Conservation (phyloP, 2,797 vertebrate species). For the Naso thynnoides region DNA sequence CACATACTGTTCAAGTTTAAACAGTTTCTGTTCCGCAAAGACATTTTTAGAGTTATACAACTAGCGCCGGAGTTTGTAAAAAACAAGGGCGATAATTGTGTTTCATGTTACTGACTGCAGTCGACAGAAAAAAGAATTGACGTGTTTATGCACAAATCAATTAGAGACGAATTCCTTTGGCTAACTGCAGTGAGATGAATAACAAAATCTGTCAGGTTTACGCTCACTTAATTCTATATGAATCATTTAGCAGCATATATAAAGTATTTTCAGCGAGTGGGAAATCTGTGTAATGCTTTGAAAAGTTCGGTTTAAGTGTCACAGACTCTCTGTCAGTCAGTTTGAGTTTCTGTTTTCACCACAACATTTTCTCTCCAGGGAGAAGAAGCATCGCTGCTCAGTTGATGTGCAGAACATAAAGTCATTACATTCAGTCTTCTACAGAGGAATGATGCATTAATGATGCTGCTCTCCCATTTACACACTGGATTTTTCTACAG, state of each 20-base stretch:
- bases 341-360: slow-evolving; percentile 6
- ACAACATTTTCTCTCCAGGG: background rate
- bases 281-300: background rate
- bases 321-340: slow-evolving; percentile 20
- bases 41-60: slow-evolving; percentile 5
- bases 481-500: background rate
- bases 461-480: slow-evolving; percentile 13
- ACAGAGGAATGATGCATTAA: slow-evolving; percentile 1
- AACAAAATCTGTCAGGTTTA: slow-evolving; percentile 8
- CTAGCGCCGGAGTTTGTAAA: background rate
- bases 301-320: background rate
- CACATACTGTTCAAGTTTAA: slow-evolving; percentile 12
- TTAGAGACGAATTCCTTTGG: background rate
- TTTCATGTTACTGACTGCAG: slow-evolving; percentile 21
- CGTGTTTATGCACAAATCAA: slow-evolving; percentile 3
- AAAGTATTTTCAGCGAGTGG: background rate
- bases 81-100: background rate
- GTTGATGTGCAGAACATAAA: slow-evolving; percentile 18
- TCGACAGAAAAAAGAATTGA: background rate
- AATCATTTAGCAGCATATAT: background rate
- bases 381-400: background rate
- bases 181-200: background rate
- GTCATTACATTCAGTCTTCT: slow-evolving; percentile 4
- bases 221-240: background rate
- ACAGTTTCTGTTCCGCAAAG: slow-evolving; percentile 14